Evolutionary conservation across 2,113 vertebrate genomes (phyloP), one percentile per base, ranked within the genome.

Genomic region (Prunella himalayana): DNA sequence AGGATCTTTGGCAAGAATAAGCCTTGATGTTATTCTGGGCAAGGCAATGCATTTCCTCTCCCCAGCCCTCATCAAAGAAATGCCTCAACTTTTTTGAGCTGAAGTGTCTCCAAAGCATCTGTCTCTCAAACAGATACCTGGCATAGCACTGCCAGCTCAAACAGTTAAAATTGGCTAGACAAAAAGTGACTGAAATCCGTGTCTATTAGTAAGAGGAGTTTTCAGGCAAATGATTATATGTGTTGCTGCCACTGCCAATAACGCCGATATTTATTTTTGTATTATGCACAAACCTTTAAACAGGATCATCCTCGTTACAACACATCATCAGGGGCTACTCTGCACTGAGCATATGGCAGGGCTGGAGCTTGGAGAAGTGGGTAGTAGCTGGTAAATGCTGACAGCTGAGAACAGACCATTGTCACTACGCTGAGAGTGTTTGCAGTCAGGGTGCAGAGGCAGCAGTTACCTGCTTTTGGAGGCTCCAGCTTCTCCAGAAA

Each of bases 91-190:
- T 93, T 93, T 96, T 70, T 66, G 69, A 94, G 95, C 79, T 90
- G 49, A 83, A 92, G 71, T 77, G 88, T 88, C 90, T 95, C 92
- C 91, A 94, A 86, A 95, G 96, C 96, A 95, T 97, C 95, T 94
- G 94, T 90, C 72, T 95, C 76, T 86, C 71, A 91, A 95, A 59
- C 76, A 86, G 83, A 91, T 90, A 94, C 91, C 95, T 97, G 91
- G 95, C 86, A 92, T 68, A 28, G 80, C 92, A 71, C 86, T 19
- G 60, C 68, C 83, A 81, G 65, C 83, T 95, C 68, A 93, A 88
- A 95, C 51, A 70, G 92, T 95, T 93, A 88, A 90, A 95, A 75
- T 71, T 90, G 91, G 91, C 86, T 88, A 86, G 86, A 54, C 75
- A 93, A 94, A 94, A 93, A 94, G 66, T 61, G 85, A 42, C 75